Conservation (phyloP, 2,113 vertebrate species). For the Maccullochella peelii region DNA sequence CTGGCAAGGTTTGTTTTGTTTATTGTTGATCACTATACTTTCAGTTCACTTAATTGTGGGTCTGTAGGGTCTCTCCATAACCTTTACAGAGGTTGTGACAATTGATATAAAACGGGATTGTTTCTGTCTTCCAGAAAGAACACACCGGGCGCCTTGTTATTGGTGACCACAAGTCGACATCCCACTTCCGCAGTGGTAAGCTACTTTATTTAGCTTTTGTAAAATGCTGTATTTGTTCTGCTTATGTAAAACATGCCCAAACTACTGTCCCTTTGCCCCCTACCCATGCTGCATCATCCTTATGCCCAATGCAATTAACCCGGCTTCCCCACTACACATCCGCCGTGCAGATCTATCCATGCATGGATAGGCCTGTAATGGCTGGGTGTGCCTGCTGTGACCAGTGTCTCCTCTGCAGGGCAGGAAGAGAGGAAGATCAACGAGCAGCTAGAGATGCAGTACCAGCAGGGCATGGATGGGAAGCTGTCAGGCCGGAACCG, state of each 20-base stretch:
- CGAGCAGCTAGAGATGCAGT: constrained; percentile 93
- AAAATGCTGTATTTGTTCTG: constrained; percentile 3
- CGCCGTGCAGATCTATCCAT: constrained; percentile 61
- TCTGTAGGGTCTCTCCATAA: background rate
- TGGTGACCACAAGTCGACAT: constrained; percentile 85
- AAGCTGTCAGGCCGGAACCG: constrained; percentile 93
- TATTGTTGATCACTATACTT: background rate
- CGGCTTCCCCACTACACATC: constrained; percentile 36
- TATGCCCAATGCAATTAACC: constrained; percentile 52
- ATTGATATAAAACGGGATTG: background rate
- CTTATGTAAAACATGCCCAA: background rate
- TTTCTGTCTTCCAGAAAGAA: constrained; percentile 77
- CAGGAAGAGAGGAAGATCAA: constrained; percentile 94
- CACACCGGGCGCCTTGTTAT: constrained; percentile 84
- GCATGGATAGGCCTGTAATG: constrained; percentile 54
- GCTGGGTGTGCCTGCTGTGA: constrained; percentile 64
- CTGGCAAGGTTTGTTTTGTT: constrained; percentile 77
- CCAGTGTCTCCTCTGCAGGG: constrained; percentile 84
- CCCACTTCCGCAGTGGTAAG: constrained; percentile 83
- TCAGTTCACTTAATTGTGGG: background rate
- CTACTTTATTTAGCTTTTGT: background rate
- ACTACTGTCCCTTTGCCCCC: constrained; percentile 9
- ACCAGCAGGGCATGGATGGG: constrained; percentile 95
- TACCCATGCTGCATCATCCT: constrained; percentile 9
- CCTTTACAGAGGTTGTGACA: too few relatives aligned